phyloP scores from a whole-genome alignment of 2,888 invertebrate species.

The Plemyria rubiginata region DNA sequence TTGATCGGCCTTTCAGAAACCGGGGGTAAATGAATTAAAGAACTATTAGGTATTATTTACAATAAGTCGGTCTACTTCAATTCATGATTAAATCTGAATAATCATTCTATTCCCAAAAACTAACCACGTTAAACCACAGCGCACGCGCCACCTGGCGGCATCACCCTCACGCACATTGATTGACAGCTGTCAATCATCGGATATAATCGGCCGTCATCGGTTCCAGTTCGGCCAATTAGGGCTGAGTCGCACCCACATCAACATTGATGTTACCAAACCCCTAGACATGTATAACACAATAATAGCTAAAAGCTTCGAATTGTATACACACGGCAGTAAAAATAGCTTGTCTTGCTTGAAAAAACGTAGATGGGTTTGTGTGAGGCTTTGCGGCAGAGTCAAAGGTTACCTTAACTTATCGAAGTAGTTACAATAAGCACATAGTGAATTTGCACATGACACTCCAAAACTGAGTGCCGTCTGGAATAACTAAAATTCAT shows the following conservation, averaged over 20 bases:
- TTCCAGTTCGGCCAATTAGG: conserved; percentile 73
- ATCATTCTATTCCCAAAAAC: conserved; percentile 25
- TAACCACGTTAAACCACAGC: conserved; percentile 31
- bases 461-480: too few species aligned
- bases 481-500: too few species aligned
- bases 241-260: conserved; percentile 64
- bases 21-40: too few species aligned
- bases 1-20: too few species aligned
- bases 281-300: conserved; percentile 44
- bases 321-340: conserved; percentile 26
- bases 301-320: conserved; percentile 46
- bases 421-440: too few species aligned
- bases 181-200: conserved; percentile 80
- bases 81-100: background rate
- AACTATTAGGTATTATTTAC: too few species aligned
- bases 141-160: conserved; percentile 72
- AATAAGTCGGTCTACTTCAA: background rate
- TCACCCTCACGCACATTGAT: conserved; percentile 67
- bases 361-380: background rate
- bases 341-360: background rate
- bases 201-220: conserved; percentile 73
- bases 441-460: too few species aligned
- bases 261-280: conserved; percentile 44
- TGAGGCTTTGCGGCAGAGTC: too few species aligned
- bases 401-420: background rate